phyloP scores from a whole-genome alignment of 2,113 vertebrate genomes.

The Paralichthys olivaceus region DNA sequence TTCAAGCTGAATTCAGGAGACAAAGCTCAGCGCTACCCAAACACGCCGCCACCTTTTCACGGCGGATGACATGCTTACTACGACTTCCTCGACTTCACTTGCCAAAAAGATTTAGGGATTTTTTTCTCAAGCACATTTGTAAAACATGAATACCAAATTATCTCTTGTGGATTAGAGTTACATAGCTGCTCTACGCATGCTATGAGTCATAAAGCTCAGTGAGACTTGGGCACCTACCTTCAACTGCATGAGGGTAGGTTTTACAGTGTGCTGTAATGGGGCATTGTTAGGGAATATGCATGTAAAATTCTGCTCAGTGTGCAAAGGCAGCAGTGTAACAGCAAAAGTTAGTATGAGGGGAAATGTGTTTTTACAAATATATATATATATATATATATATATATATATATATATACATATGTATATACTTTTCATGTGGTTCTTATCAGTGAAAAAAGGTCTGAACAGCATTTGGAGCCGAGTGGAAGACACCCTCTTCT shows the following conservation, averaged over 20 bases:
- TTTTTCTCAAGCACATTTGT: slow-evolving; percentile 82
- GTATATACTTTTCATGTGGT: background rate
- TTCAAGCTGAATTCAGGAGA: slow-evolving; percentile 65
- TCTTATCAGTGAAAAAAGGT: background rate
- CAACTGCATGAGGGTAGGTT: slow-evolving; percentile 54
- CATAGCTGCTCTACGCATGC: slow-evolving; percentile 67
- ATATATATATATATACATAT: too few species aligned
- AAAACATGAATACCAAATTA: slow-evolving; percentile 83
- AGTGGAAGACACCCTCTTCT: slow-evolving; percentile 25
- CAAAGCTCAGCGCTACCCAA: slow-evolving; percentile 75
- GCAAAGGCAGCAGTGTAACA: slow-evolving; percentile 5
- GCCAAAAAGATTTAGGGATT: slow-evolving; percentile 82
- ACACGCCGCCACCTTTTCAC: slow-evolving; percentile 73
- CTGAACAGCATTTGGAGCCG: slow-evolving; percentile 4
- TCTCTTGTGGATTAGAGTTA: slow-evolving; percentile 80
- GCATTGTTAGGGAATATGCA: slow-evolving; percentile 48
- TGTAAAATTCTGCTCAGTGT: slow-evolving; percentile 35
- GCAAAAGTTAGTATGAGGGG: background rate
- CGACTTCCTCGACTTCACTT: slow-evolving; percentile 72
- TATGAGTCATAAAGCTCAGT: slow-evolving; percentile 71
- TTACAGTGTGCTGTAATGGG: slow-evolving; percentile 47
- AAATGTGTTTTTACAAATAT: background rate
- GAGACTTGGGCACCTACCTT: slow-evolving; percentile 62
- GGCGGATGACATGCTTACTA: slow-evolving; percentile 74
- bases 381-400: too few species aligned